A percentile compares a stretch with the other conserved stretches of the same genome.
Conservation (phyloP, 2,888 invertebrate species). For the Gymnocheta viridis region DNA sequence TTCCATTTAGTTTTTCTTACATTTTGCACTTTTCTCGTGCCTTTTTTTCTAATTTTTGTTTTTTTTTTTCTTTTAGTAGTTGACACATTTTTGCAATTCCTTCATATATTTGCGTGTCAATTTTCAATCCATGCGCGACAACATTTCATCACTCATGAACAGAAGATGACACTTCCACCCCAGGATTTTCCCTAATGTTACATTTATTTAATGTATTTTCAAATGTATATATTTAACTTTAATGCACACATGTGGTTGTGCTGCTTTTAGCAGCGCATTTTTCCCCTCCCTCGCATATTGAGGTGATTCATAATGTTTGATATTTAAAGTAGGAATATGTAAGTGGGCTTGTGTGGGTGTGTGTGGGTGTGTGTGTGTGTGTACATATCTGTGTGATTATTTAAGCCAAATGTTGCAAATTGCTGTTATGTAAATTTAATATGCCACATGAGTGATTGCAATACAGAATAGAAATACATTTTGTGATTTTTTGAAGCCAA, state of each 20-base stretch:
- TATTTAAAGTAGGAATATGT: constrained; percentile 1
- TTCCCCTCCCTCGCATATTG: background rate
- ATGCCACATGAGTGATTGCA: constrained; percentile 3
- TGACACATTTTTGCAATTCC: constrained; percentile 66
- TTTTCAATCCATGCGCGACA: constrained; percentile 56
- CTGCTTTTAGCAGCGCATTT: background rate
- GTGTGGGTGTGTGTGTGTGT: background rate
- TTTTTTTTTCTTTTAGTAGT: constrained; percentile 9
- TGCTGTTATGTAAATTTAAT: constrained; percentile 17
- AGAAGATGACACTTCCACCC: constrained; percentile 1
- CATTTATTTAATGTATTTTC: constrained; percentile 22
- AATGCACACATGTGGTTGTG: background rate
- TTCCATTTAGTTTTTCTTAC: constrained; percentile 28
- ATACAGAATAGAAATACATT: background rate
- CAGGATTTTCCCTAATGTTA: constrained; percentile 22
- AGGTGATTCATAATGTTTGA: constrained; percentile 29
- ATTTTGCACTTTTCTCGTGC: constrained; percentile 2
- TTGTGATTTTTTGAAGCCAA: background rate
- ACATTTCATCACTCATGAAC: constrained; percentile 33
- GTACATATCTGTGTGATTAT: no score
- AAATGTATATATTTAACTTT: background rate
- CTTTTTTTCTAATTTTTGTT: no score
- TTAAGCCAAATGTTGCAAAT: constrained; percentile 18
- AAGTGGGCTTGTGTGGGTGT: background rate
- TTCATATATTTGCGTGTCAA: constrained; percentile 57